phyloP scores from a whole-genome alignment of 2,888 invertebrate genomes.

The Furcula furcula region DNA sequence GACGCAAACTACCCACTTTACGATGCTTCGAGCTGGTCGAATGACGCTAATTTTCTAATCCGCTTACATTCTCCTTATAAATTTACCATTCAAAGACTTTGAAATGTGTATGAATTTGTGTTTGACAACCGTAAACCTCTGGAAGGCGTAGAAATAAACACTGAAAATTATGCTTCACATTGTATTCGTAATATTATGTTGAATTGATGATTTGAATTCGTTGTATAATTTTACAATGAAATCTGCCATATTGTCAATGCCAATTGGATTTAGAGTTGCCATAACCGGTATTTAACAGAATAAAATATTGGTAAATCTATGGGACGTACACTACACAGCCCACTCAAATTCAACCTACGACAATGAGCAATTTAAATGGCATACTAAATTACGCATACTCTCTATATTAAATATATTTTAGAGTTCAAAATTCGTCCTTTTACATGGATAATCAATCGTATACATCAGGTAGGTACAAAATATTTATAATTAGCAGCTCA shows the following conservation, averaged over 20 bases:
- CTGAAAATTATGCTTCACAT: constrained; percentile 18
- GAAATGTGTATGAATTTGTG: constrained; percentile 20
- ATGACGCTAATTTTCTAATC: constrained; percentile 55
- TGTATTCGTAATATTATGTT: constrained; percentile 9
- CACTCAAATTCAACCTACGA: background rate
- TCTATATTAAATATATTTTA: no score
- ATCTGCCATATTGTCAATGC: constrained; percentile 17
- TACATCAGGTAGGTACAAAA: no score
- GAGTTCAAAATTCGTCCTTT: no score
- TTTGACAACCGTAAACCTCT: constrained; percentile 28
- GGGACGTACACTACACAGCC: constrained; percentile 5
- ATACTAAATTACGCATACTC: no score
- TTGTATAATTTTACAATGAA: constrained; percentile 24
- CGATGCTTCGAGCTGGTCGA: constrained; percentile 32
- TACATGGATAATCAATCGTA: no score
- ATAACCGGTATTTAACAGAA: constrained; percentile 21
- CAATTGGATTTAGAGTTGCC: constrained; percentile 17
- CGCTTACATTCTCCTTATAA: constrained; percentile 45
- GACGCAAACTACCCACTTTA: constrained; percentile 44
- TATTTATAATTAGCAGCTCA: no score
- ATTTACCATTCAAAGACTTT: constrained; percentile 32
- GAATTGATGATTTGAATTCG: constrained; percentile 23
- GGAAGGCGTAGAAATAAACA: constrained; percentile 22
- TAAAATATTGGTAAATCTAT: constrained; percentile 20
- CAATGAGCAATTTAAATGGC: background rate